phyloP scores from a whole-genome alignment of 2,797 vertebrate genomes.

The Chelonia mydas region DNA sequence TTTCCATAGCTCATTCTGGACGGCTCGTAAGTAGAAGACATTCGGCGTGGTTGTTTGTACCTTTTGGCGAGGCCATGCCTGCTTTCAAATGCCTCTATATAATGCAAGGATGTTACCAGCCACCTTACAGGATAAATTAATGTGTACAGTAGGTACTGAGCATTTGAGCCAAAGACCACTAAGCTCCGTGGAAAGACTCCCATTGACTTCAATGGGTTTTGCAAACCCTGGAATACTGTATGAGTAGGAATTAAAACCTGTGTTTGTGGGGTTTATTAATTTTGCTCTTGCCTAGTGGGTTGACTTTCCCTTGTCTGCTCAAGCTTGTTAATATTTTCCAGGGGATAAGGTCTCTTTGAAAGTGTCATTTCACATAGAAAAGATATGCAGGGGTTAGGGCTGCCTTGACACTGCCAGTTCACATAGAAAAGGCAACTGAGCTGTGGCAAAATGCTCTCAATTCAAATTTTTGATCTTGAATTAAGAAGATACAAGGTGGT shows the following conservation, averaged over 20 bases:
- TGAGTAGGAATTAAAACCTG: not conserved
- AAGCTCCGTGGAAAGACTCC: not conserved
- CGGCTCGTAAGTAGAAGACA: not conserved
- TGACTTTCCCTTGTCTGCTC: not conserved
- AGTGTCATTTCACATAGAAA: constrained; percentile 29
- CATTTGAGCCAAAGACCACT: not conserved
- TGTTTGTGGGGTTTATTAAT: not conserved
- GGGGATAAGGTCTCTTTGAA: not conserved
- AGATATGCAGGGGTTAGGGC: not conserved
- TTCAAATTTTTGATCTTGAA: not conserved
- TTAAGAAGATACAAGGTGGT: no score
- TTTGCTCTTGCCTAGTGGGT: not conserved
- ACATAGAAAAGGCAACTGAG: not conserved
- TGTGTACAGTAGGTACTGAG: not conserved
- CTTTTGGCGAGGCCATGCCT: no score
- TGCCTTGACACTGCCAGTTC: not conserved
- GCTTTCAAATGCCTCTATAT: not conserved
- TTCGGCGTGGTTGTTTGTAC: not conserved
- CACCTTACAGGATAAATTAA: not conserved
- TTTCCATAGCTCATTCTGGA: constrained; percentile 40
- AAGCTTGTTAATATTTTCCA: not conserved
- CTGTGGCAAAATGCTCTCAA: not conserved
- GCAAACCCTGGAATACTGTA: not conserved
- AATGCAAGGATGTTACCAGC: not conserved
- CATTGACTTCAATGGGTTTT: not conserved